Base-by-base conservation (phyloP, 2,113 vertebrate genomes). In the Ctenomys sociabilis region DNA sequence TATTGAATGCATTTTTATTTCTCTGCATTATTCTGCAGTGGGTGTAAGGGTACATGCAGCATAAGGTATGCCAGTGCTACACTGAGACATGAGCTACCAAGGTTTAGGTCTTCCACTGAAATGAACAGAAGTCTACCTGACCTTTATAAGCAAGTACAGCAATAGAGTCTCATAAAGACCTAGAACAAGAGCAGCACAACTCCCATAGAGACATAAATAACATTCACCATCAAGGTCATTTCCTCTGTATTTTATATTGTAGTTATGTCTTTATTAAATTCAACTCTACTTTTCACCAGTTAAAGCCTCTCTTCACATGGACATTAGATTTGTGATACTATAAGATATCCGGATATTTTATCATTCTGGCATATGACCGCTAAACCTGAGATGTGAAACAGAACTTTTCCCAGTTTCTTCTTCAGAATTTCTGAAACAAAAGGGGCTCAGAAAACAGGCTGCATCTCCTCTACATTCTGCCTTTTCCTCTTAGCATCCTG, bases 251-350 rank as follows among this genome's bases (percentile, higher is more conserved):
- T 93, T 96, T 91, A 83, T 87, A 66, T 32, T 77, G 12, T 28
- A 82, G 57, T 94, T 90, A n/a, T 59, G 77, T 85, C 14, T 94
- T 90, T 40, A 83, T 40, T 45, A 30, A 45, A 83, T 77, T 91
- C 84, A 84, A 75, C 64, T 93, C 63, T 84, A 68, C 28, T 86
- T 89, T 88, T 49, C 45, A 92, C 19, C 70, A 88, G 4, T 37
- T 75, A 82, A 40, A 14, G 52, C 4, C 14, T 85, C 90, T 92
- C 21, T 90, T 35, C 0, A n/a, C 16, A 1, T 87, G 90, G 37
- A 81, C 22, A 61, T 86, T 40, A 92, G 61, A 83, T 88, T 54
- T 9, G 16, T 49, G 73, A 84, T 72, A 40, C 73, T 81, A 68
- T 81, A 70, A 80, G 52, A 54, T 28, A 91, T 43, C 28, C n/a